Conservation (phyloP, 1,140 invertebrate genomes). For the Drepana arcuata region DNA sequence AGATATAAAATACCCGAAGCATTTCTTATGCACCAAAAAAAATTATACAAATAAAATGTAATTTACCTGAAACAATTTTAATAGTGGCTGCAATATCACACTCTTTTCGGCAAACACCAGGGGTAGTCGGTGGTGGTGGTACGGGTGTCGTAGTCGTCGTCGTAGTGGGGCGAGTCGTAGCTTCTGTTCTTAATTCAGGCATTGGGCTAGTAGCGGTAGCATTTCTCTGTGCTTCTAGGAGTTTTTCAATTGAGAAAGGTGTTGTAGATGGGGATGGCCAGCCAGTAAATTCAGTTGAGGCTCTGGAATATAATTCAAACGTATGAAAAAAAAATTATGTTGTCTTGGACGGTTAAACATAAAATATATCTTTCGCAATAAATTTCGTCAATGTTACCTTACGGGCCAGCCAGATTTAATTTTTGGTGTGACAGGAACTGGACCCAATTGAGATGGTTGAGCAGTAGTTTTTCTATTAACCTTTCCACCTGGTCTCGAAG, state of each 20-base stretch:
- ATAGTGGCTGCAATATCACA: conserved; percentile 90
- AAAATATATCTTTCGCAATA: too few species aligned
- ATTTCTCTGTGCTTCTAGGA: conserved; percentile 80
- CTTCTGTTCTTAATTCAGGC: conserved; percentile 63
- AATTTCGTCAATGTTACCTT: conserved; percentile 72
- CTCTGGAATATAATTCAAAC: conserved; percentile 65
- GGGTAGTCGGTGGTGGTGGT: conserved; percentile 82
- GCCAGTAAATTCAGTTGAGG: conserved; percentile 89
- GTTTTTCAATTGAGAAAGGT: conserved; percentile 86
- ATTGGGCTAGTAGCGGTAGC: conserved; percentile 70
- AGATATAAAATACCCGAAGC: conserved; percentile 1
- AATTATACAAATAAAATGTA: background rate
- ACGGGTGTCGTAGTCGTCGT: conserved; percentile 84
- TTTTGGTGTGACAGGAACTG: conserved; percentile 72
- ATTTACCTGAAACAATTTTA: conserved; percentile 79
- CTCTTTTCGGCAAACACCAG: conserved; percentile 83
- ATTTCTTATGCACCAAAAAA: background rate
- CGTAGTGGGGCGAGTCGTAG: conserved; percentile 75
- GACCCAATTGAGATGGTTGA: conserved; percentile 56
- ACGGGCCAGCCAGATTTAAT: conserved; percentile 88
- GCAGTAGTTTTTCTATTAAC: conserved; percentile 75
- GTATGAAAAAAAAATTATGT: conserved; percentile 4
- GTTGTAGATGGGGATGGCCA: conserved; percentile 90
- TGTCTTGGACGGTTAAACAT: too few species aligned
- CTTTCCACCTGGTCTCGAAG: conserved; percentile 82